Evolutionary conservation across 2,113 vertebrate genomes (phyloP), one percentile per base, ranked within the genome.

Genomic region (Phocoena phocoena): DNA sequence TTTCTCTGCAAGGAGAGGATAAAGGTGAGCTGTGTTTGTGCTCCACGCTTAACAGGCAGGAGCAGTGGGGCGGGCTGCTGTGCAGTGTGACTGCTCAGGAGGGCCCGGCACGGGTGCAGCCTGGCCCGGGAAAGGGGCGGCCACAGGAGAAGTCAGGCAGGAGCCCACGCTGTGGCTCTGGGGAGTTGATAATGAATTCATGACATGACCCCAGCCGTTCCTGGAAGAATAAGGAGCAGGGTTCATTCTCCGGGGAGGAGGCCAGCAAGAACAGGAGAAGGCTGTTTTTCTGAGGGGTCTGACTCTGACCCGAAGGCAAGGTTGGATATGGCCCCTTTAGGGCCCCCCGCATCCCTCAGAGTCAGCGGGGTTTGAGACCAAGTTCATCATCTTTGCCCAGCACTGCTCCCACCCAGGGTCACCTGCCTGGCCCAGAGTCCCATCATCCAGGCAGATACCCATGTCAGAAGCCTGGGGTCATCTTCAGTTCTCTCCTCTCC

Each of bases 1-100:
- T 99, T 99, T 96, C 99, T 99, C 41, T 98, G 99, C 98, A 99
- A 99, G 97, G 99, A 99, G 97, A 99, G 99, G 95, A 99, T 99
- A 63, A 99, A 99, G 99, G 99, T 99, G 97, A 99, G 98, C 33
- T 12, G 6, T 9, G 44, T 1, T 38, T 26, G 53, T 0, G 21
- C 6, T 18, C 25, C 0, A 0, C 7, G 44, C 3, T 55, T 36
- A n/a, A 8, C 2, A 18, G 58, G 79, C 44, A 25, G 5, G 38
- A 44, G 31, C 80, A 6, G 25, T 1, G 28, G n/a, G 62, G n/a
- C 15, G 14, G 60, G 13, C 4, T 1, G 28, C 33, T 2, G 31
- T 23, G 6, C 3, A 13, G 18, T 5, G 28, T 6, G 38, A 41
- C n/a, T 5, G 63, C 53, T 70, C n/a, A 12, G 2, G 13, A 5